Evolutionary conservation across 2,797 vertebrate genomes (phyloP), one percentile per base, ranked within the genome.

Genomic region (Periparus ater): DNA sequence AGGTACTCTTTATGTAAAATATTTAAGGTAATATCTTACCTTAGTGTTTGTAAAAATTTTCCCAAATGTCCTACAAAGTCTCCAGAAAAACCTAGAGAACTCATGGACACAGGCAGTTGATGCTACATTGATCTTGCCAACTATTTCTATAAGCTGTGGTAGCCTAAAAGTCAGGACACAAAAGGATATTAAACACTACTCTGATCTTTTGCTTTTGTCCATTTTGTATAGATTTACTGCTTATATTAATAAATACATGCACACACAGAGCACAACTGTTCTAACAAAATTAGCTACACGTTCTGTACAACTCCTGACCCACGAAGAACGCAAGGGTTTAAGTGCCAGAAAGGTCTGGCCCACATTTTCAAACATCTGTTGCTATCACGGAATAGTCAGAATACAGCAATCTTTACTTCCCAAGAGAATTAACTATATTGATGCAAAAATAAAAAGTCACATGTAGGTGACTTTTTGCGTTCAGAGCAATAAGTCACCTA

Each of bases 1-100:
- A 32, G 6, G 19, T 19, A 66, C 17, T 45, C 5, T 32, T 42
- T 50, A 14, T 8, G 6, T 34, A 50, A 21, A 60, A 25, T 53
- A 71, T 71, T 85, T 81, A 29, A 74, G 65, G n/a, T 60, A 78
- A 21, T 93, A 54, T 44, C 87, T 96, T 97, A 99, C 98, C 98
- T 99, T 99, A 96, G 99, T 98, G 98, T 99, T 99, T 36, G 99
- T 99, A 97, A 99, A 99, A 95, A 99, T 99, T 97, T 99, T 99
- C 91, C 99, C 99, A 88, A 99, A 99, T 9, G 99, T 99, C 95
- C 99, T 98, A 98, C 99, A 99, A 87, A 99, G 98, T 87, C 99
- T 98, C 99, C 99, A 99, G 98, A 99, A 99, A 98, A 99, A 99
- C 94, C 99, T 99, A 74, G 99, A 99, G 96, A 99, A 99, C 97